A percentile compares a stretch with the other conserved stretches of the same genome.
phyloP scores from a whole-genome alignment of 2,113 vertebrate genomes.

The Empidonax alnorum region DNA sequence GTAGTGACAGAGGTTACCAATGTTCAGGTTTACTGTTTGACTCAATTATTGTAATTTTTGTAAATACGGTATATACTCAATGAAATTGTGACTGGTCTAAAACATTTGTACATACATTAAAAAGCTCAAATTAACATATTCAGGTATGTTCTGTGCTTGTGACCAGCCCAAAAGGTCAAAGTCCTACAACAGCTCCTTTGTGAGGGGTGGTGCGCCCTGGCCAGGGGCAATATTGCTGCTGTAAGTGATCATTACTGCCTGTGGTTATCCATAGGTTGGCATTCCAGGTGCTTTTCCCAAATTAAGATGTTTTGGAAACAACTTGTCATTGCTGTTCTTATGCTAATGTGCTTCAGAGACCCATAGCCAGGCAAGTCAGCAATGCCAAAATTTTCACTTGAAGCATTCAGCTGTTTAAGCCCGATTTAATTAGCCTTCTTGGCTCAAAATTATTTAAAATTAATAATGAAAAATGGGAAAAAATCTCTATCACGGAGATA shows the following conservation, averaged over 20 bases:
- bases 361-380: accelerated
- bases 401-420: background rate
- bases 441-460: background rate
- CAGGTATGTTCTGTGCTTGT: constrained; percentile 35
- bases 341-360: accelerated
- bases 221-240: too few species aligned
- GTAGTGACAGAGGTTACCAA: constrained; percentile 74
- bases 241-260: accelerated
- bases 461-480: background rate
- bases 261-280: accelerated
- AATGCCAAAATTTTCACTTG: accelerated
- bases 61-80: constrained; percentile 79
- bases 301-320: background rate
- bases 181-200: accelerated
- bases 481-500: accelerated
- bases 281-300: background rate
- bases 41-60: constrained; percentile 81
- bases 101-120: constrained; percentile 84
- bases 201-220: accelerated
- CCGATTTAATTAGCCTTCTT: background rate
- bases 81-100: constrained; percentile 77
- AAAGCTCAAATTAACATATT: constrained; percentile 69
- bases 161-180: background rate
- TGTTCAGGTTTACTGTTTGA: constrained; percentile 72
- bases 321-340: background rate